These are phyloP conservation scores for Pangasius sanitwongsei DNA, from an alignment of 2,797 vertebrate genomes.

Conservation along the genomic window DNA sequence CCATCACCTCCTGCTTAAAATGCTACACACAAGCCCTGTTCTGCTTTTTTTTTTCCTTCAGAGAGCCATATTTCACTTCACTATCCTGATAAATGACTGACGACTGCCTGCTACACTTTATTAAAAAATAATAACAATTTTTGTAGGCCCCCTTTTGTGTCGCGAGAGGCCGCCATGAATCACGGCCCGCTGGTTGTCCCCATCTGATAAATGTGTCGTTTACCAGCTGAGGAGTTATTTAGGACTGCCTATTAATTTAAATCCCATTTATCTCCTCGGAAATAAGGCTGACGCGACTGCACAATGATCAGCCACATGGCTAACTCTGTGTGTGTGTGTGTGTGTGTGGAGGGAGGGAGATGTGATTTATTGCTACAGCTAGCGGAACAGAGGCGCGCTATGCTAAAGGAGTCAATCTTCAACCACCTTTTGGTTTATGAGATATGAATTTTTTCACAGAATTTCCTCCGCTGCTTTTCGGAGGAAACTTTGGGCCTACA, in stretches of 20 bases:
- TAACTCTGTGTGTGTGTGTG: slow-evolving; percentile 60
- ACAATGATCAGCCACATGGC: slow-evolving; percentile 77
- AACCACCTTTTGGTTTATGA: slow-evolving; percentile 48
- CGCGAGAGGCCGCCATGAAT: slow-evolving; percentile 97
- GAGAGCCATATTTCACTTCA: slow-evolving; percentile 72
- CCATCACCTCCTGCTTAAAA: background rate
- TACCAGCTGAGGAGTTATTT: slow-evolving; percentile 99
- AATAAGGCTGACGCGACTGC: slow-evolving; percentile 75
- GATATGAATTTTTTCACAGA: slow-evolving; percentile 35
- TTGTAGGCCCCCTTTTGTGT: slow-evolving; percentile 98
- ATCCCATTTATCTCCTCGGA: slow-evolving; percentile 98
- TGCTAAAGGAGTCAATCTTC: slow-evolving; percentile 78
- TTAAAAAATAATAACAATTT: slow-evolving; percentile 99
- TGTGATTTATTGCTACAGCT: slow-evolving; percentile 61
- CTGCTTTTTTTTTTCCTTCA: background rate
- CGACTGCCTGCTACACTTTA: slow-evolving; percentile 99
- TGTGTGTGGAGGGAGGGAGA: slow-evolving; percentile 34
- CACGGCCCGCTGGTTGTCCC: slow-evolving; percentile 99
- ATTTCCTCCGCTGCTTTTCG: background rate
- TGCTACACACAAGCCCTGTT: background rate
- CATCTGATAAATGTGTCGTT: slow-evolving; percentile 99
- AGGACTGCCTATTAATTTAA: slow-evolving; percentile 99
- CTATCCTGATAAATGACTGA: slow-evolving; percentile 94
- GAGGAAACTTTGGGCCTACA: background rate
- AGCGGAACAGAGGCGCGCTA: slow-evolving; percentile 68